Base-by-base conservation (phyloP, 2,888 invertebrate genomes). In the Hypolimnas misippus region DNA sequence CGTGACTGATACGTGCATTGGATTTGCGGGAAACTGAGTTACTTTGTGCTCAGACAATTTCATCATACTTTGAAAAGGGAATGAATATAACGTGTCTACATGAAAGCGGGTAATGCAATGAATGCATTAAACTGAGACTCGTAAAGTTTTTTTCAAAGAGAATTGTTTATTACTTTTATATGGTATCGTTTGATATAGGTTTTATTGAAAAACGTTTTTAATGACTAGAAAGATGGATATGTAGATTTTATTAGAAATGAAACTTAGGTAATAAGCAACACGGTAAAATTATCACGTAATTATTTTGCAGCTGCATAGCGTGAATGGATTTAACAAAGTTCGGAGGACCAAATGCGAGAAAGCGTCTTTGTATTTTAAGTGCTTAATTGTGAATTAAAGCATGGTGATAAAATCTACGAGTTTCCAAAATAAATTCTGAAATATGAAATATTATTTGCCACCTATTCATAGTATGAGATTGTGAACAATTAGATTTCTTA, bases 1-100 rank as follows among this genome's bases (percentile, higher is more conserved):
- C 46, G 46, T 72, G 72, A 75, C 72, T 72, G 74, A 74, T 75
- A 73, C 68, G 69, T 69, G 69, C 70, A 69, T 69, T 67, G 63
- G 70, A 70, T 72, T 70, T 69, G 61, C 65, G 64, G 63, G 62
- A 62, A 71, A 71, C 67, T 68, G 59, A 69, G 69, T 72, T 72
- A 71, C 68, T 68, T 66, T 57, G 57, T 63, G 51, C 61, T 58
- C 57, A 56, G 50, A 51, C 57, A 55, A 65, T 65, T 50, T 51
- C 44, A 66, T 61, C 50, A 63, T 55, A 52, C 66, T 63, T 62
- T 52, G 60, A 57, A 63, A 63, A 25, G 46, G 19, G 40, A 44
- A 53, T 42, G 33, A 55, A 42, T 50, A 46, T 46, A 46, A 46
- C 46, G 46, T 21, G 46, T 25, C 46, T 25, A 46, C 21, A 25